phyloP scores from a whole-genome alignment of 2,888 invertebrate genomes.

The Lypha dubia region DNA sequence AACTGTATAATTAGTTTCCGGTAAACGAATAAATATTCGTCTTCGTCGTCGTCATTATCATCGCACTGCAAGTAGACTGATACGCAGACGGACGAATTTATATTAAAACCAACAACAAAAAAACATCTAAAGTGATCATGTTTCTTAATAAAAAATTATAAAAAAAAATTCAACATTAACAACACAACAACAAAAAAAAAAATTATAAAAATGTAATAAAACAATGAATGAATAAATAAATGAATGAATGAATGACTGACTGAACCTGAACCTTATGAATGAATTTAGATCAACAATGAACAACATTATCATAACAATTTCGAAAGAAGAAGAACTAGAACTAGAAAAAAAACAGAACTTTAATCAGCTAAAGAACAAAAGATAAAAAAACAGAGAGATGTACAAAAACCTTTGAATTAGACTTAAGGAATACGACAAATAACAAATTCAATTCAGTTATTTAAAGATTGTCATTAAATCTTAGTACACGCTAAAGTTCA shows the following conservation, averaged over 20 bases:
- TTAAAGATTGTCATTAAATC: too few relatives aligned
- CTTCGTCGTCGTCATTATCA: constrained; percentile 41
- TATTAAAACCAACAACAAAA: constrained; percentile 37
- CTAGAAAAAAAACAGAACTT: background rate
- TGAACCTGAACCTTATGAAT: constrained; percentile 20
- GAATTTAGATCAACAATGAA: constrained; percentile 52
- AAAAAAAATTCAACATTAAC: constrained; percentile 71
- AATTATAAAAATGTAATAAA: constrained; percentile 9
- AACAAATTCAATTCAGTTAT: too few relatives aligned
- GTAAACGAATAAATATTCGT: constrained; percentile 71
- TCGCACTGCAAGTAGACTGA: constrained; percentile 24
- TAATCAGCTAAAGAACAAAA: constrained; percentile 3
- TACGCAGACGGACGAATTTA: constrained; percentile 9
- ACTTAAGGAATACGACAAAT: background rate
- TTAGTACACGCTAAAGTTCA: too few relatives aligned
- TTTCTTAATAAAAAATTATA: constrained; percentile 79
- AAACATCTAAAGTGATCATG: constrained; percentile 78
- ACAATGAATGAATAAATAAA: constrained; percentile 47
- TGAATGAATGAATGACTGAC: background rate
- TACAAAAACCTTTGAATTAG: background rate
- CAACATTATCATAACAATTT: constrained; percentile 37
- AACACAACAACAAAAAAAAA: constrained; percentile 25
- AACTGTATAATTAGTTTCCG: constrained; percentile 82
- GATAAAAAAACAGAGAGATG: background rate
- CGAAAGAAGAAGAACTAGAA: background rate